Evolutionary conservation across 2,113 vertebrate genomes (phyloP), one percentile per base, ranked within the genome.

Genomic region (Salvator merianae): DNA sequence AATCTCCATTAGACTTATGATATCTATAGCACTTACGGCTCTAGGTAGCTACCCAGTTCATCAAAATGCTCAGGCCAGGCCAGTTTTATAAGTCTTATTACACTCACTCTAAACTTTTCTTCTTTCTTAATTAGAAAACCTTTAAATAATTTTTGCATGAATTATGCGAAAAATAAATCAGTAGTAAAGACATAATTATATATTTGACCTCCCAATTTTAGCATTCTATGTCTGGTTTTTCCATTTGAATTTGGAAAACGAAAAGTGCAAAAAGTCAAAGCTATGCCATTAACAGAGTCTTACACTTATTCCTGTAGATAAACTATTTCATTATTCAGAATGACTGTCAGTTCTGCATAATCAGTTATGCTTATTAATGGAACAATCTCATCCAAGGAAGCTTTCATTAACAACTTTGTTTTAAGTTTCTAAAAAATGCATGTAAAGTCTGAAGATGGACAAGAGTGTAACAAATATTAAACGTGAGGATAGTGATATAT

Each of bases 301-400:
- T 22, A 8, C 55, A 76, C 81, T 82, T 90, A 55, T 90, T 90
- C 87, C n/a, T 10, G 36, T 65, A 86, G 47, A 85, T 62, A 92
- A 90, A 73, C 6, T 3, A 59, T 83, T 87, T 81, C 82, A 73
- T 81, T 87, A 85, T 80, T 88, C 65, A 68, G 53, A 53, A 59
- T 84, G 79, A n/a, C 4, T 78, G 47, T 79, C 65, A 82, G 43
- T 74, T 68, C 75, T 30, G 71, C 6, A 18, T 69, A 83, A 82
- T 75, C 74, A 20, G 36, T 59, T 78, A 34, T 26, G 7, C 47
- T 88, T 87, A 74, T 89, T 84, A 90, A 85, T 87, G 40, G 87
- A 88, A 89, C 62, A 43, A 7, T 80, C 90, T 85, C 84, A 84
- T 87, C 70, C 84, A 76, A 85, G 20, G 79, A 88, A 53, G 86